Evolutionary conservation across 2,113 vertebrate species (phyloP).

Genomic region (Hyperoodon ampullatus): DNA sequence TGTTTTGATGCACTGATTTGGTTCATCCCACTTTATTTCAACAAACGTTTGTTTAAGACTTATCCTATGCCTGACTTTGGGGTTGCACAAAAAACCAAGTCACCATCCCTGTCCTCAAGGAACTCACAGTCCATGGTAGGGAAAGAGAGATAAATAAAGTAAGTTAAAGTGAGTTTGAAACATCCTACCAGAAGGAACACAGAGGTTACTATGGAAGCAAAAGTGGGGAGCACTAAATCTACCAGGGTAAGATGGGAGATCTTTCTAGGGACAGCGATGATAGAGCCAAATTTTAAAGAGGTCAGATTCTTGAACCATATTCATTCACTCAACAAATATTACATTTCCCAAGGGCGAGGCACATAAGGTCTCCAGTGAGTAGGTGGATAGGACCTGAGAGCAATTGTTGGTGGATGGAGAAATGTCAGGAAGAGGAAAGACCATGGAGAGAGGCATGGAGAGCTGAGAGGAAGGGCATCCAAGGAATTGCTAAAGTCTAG

Average conservation of each 20-base stretch:
- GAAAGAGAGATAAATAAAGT: background rate
- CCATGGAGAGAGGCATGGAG: background rate
- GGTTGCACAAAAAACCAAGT: background rate
- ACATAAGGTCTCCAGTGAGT: background rate
- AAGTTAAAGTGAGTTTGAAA: background rate
- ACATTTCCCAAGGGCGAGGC: background rate
- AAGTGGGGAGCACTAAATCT: background rate
- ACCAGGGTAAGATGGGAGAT: background rate
- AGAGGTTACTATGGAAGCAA: conserved; percentile 16
- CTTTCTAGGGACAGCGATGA: background rate
- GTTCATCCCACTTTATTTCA: conserved; percentile 10
- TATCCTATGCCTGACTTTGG: background rate
- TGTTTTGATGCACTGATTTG: background rate
- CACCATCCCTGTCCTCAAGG: background rate
- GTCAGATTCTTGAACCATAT: background rate
- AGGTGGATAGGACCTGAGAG: background rate
- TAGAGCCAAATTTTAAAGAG: background rate
- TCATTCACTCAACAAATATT: background rate
- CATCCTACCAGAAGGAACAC: background rate
- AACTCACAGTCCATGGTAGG: background rate
- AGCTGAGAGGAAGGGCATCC: background rate
- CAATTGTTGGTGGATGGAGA: background rate
- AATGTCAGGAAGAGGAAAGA: background rate
- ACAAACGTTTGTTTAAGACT: background rate
- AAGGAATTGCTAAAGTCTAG: background rate